These are phyloP conservation scores for Drosophila pseudotalamancana DNA, from an alignment of 2,888 invertebrate species.

Conservation along the genomic window DNA sequence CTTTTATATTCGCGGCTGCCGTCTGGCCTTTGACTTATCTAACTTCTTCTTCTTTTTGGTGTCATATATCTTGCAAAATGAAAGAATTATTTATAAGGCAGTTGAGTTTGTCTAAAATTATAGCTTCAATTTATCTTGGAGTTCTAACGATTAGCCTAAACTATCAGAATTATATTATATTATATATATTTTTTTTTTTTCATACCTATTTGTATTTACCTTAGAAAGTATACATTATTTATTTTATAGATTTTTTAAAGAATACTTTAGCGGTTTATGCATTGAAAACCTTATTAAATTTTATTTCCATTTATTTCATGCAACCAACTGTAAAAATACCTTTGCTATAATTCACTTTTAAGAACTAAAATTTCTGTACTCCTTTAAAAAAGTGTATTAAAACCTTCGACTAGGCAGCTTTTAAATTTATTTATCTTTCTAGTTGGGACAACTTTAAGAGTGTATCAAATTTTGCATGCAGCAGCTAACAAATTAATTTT, in stretches of 20 bases:
- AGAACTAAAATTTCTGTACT: neutral
- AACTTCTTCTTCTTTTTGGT: neutral
- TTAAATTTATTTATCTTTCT: no score
- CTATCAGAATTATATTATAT: neutral
- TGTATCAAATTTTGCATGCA: conserved; percentile 43
- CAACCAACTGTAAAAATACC: no score
- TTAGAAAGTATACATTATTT: no score
- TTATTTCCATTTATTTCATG: no score
- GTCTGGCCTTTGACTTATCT: conserved; percentile 20
- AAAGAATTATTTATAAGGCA: neutral
- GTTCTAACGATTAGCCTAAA: neutral
- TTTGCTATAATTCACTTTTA: neutral
- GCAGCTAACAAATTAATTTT: conserved; percentile 80
- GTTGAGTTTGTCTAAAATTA: no score
- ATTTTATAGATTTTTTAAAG: no score
- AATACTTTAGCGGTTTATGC: no score
- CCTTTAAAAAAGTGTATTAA: neutral
- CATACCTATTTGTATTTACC: no score
- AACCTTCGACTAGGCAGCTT: neutral
- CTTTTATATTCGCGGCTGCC: neutral
- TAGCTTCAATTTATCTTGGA: neutral
- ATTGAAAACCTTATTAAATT: no score
- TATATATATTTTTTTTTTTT: no score
- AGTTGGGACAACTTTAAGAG: conserved; percentile 41
- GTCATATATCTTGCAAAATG: neutral